Evolutionary conservation across 2,797 vertebrate genomes (phyloP).

Genomic region (Ambastaia sidthimunki): DNA sequence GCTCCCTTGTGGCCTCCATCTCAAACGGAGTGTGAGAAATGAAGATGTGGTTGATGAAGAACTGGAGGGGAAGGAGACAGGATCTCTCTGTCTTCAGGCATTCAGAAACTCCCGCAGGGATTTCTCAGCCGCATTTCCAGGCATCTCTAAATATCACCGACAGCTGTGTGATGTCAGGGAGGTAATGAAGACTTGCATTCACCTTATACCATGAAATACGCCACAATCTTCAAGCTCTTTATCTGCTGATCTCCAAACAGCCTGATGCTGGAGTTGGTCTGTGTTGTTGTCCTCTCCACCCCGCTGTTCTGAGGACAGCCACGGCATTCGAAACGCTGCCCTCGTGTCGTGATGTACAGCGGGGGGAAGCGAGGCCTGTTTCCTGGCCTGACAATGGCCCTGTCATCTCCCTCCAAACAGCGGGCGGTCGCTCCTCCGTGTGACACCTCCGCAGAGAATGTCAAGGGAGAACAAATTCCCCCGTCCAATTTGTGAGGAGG

Average conservation of each 20-base stretch:
- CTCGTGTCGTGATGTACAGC: constrained; percentile 15
- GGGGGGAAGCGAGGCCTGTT: constrained; percentile 12
- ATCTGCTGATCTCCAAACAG: constrained; percentile 15
- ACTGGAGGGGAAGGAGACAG: constrained; percentile 31
- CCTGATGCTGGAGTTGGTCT: neutral
- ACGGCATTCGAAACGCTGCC: neutral
- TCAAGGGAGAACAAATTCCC: constrained; percentile 78
- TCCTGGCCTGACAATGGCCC: constrained; percentile 44
- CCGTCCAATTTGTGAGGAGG: constrained; percentile 78
- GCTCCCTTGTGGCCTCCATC: constrained; percentile 9
- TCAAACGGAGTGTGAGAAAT: constrained; percentile 28
- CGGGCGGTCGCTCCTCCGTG: constrained; percentile 48
- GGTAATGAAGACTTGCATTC: constrained; percentile 53
- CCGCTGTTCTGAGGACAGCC: constrained; percentile 28
- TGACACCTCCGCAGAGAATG: constrained; percentile 77
- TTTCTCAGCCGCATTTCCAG: constrained; percentile 42
- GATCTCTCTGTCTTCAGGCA: constrained; percentile 33
- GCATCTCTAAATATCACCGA: constrained; percentile 34
- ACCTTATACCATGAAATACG: constrained; percentile 34
- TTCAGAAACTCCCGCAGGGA: constrained; percentile 19
- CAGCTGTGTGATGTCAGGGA: constrained; percentile 49
- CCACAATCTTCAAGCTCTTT: constrained; percentile 41
- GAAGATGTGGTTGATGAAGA: constrained; percentile 48
- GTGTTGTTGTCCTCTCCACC: neutral
- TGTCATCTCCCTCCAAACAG: constrained; percentile 45